Percentiles rank a stretch among this genome's conserved stretches.
Evolutionary conservation across 2,113 vertebrate species (phyloP).

Genomic region (Henicopernis longicauda): DNA sequence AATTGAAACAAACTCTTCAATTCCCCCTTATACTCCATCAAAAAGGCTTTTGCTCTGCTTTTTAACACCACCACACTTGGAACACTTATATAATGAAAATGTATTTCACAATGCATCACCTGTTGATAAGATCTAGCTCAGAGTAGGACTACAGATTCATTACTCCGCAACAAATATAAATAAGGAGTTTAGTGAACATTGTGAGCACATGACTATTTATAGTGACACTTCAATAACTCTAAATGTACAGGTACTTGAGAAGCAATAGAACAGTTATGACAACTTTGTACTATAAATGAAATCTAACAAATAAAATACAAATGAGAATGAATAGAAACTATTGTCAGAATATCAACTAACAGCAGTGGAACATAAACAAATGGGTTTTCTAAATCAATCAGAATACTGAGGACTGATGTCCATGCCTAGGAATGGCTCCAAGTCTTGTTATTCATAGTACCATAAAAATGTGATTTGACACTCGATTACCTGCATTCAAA

Average conservation of each 20-base stretch:
- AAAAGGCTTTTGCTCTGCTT: background rate
- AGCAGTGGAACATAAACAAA: background rate
- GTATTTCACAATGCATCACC: background rate
- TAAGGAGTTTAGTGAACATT: background rate
- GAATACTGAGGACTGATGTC: background rate
- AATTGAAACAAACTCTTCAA: background rate
- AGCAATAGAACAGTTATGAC: background rate
- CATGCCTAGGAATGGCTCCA: background rate
- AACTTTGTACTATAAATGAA: background rate
- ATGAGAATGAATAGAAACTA: background rate
- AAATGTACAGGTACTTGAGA: background rate
- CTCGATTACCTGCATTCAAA: background rate
- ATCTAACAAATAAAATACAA: background rate
- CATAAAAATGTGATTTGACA: background rate
- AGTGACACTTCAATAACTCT: background rate
- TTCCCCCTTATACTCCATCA: background rate
- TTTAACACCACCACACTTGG: background rate
- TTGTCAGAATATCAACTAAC: background rate
- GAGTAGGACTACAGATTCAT: background rate
- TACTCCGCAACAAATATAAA: background rate
- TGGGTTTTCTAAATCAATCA: slow-evolving; percentile 1
- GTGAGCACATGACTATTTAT: background rate
- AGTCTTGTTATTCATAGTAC: background rate
- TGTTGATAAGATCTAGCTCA: background rate
- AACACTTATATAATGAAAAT: background rate